Percentiles rank a stretch among this genome's conserved stretches.
Evolutionary conservation across 2,888 invertebrate species (phyloP).

Genomic region (Teleiodes luculella): DNA sequence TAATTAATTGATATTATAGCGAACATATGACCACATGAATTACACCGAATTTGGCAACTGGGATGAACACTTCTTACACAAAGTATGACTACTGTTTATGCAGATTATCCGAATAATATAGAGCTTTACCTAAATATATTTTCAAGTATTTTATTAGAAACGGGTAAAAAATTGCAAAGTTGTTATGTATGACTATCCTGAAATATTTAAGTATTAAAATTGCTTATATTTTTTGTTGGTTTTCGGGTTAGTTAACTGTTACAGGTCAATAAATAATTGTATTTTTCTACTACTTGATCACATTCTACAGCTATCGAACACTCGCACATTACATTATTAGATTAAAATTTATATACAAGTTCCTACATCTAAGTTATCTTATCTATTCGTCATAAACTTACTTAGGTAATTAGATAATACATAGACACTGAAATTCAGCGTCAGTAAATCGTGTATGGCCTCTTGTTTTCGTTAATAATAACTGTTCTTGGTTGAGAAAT

Average conservation of each 20-base stretch:
- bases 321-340: constrained; percentile 75
- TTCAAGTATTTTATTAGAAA: not conserved
- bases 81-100: constrained; percentile 34
- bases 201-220: constrained; percentile 7
- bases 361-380: constrained; percentile 57
- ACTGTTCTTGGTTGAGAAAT: constrained; percentile 10
- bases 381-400: constrained; percentile 53
- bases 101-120: constrained; percentile 18
- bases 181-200: constrained; percentile 21
- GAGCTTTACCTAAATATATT: constrained; percentile 17
- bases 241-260: constrained; percentile 22
- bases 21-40: constrained; percentile 58
- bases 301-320: constrained; percentile 76
- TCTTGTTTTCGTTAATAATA: constrained; percentile 37
- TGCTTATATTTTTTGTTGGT: constrained; percentile 14
- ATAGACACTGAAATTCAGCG: constrained; percentile 50
- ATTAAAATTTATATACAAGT: constrained; percentile 75
- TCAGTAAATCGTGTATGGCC: constrained; percentile 58
- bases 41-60: constrained; percentile 75
- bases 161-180: constrained; percentile 14
- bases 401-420: constrained; percentile 37
- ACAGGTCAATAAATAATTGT: constrained; percentile 46
- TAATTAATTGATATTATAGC: constrained; percentile 62
- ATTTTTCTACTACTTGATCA: constrained; percentile 63
- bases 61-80: constrained; percentile 67